These are phyloP conservation scores for Unio pictorum DNA, from an alignment of 2,888 invertebrate genomes.

Conservation along the genomic window DNA sequence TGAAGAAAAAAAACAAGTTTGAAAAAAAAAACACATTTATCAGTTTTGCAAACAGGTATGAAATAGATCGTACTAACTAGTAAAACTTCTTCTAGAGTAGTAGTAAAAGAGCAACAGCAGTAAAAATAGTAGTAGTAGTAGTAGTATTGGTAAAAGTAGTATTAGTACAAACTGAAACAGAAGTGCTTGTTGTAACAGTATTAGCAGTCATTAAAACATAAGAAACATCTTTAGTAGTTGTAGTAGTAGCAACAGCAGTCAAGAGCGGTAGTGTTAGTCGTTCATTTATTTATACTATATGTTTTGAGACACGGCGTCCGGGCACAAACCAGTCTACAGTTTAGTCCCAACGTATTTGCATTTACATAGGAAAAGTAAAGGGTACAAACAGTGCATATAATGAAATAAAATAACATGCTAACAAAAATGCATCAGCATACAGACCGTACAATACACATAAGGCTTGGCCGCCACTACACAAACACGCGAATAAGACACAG, in stretches of 20 bases:
- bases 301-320: no score
- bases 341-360: no score
- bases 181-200: neutral
- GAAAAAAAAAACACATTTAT: neutral
- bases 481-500: no score
- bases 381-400: no score
- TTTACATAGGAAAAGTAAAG: no score
- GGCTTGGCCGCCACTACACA: no score
- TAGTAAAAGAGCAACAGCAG: neutral
- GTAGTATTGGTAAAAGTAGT: slow-evolving; percentile 6
- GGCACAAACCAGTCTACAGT: no score
- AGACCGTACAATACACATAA: no score
- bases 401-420: no score
- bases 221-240: neutral
- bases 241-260: neutral
- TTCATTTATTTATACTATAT: no score
- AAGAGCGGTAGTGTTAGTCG: neutral
- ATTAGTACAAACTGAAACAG: slow-evolving; percentile 5
- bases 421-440: no score
- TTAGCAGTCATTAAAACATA: neutral
- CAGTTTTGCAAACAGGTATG: neutral
- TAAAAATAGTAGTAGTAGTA: slow-evolving; percentile 5
- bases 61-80: neutral
- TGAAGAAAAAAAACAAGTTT: slow-evolving; percentile 25
- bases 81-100: neutral